Evolutionary conservation across 2,888 invertebrate species (phyloP), one percentile per base, ranked within the genome.

Genomic region (Drosophila meridionalis): DNA sequence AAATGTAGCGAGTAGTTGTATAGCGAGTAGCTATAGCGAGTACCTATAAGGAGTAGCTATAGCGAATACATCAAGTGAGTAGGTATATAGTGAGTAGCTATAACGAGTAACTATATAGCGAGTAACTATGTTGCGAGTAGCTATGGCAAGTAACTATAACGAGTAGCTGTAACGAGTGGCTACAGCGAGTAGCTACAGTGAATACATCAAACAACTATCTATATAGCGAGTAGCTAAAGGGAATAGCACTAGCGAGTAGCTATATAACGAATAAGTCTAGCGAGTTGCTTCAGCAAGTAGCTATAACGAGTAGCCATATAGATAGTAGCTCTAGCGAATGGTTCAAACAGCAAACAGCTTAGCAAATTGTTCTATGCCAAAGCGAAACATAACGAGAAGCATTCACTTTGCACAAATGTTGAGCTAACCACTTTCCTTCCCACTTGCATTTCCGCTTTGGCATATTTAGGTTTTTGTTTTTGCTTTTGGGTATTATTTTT

Each of bases 381-480:
- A 11, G 30, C 8, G 42, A 4, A 40, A 6, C 30, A 55, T 26
- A 47, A 28, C 28, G 28, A 59, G 28, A 47, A 26, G 45, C n/a
- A n/a, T 36, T 9, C 26, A 58, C 28, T 28, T 38, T 11, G 3
- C 28, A 12, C 20, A 59, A 48, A 59, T 30, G 47, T 7, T 12
- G 11, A 48, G 28, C 28, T 38, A n/a, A 36, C 45, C 26, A n/a
- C 36, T 36, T 36, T 52, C 12, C 52, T 11, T 11, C n/a, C 30
- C 50, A 4, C 26, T 60, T 55, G 40, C 38, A 55, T 55, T 47
- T 47, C 30, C 61, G 40, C 50, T 34, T 60, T 56, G 26, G 20
- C 43, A 28, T 26, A 11, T 43, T 55, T 32, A 26, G 36, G 8
- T 30, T 38, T 42, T 26, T 42, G 11, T 55, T 43, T 50, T 26